phyloP scores from a whole-genome alignment of 2,888 invertebrate genomes.

The Pherbina coryleti region DNA sequence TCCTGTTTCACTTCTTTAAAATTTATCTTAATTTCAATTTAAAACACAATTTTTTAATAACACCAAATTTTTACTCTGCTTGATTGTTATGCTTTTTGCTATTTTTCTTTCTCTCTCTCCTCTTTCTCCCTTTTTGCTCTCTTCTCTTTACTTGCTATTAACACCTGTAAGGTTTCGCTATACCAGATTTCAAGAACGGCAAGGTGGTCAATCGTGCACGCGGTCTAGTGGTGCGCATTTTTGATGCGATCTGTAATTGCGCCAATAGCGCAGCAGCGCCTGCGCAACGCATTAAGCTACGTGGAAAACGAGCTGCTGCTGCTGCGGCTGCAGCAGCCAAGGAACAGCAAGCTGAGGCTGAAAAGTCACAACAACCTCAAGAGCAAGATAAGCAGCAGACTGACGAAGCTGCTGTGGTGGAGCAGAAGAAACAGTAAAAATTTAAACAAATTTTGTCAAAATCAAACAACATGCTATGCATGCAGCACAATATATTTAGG shows the following conservation, averaged over 20 bases:
- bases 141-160: background rate
- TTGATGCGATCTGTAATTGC: constrained; percentile 76
- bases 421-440: constrained; percentile 1
- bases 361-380: background rate
- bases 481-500: constrained; percentile 1
- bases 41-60: no score
- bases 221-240: constrained; percentile 74
- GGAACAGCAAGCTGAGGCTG: constrained; percentile 12
- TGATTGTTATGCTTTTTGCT: background rate
- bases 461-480: background rate
- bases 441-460: background rate
- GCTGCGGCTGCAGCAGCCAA: constrained; percentile 32
- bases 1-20: no score
- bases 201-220: constrained; percentile 74
- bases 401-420: background rate
- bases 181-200: constrained; percentile 71
- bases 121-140: background rate
- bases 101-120: background rate
- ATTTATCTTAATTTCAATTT: background rate
- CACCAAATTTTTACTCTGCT: background rate
- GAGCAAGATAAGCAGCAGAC: background rate
- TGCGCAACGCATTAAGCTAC: constrained; percentile 67
- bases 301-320: constrained; percentile 59
- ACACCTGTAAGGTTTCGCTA: background rate
- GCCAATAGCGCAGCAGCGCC: constrained; percentile 74